phyloP scores from a whole-genome alignment of 2,113 vertebrate genomes.

The Ascaphus truei region DNA sequence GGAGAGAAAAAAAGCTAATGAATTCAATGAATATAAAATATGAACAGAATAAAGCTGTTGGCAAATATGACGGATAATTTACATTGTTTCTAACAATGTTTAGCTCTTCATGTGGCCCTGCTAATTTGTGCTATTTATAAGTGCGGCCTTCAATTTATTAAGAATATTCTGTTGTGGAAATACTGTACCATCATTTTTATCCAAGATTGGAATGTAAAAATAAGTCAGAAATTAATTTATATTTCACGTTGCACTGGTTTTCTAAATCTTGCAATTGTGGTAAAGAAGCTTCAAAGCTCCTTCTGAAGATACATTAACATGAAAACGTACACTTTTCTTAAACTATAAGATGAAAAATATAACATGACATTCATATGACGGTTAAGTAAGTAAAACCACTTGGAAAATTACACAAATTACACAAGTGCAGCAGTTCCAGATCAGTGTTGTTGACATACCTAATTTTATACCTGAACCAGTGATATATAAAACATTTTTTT shows the following conservation, averaged over 20 bases:
- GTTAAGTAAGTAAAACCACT: no score
- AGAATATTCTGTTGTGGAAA: neutral
- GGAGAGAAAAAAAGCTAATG: neutral
- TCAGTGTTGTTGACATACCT: no score
- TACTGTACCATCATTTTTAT: neutral
- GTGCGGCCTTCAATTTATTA: neutral
- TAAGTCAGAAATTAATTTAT: neutral
- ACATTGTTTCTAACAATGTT: constrained; percentile 5
- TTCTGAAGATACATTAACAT: constrained; percentile 4
- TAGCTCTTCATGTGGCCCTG: neutral
- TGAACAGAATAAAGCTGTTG: neutral
- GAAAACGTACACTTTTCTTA: neutral
- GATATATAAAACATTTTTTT: no score
- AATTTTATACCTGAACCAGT: no score
- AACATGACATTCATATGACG: neutral
- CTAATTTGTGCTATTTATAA: neutral
- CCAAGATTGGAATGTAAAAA: neutral
- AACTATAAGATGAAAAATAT: neutral
- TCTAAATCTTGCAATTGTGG: neutral
- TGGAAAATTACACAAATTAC: no score
- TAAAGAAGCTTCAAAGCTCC: neutral
- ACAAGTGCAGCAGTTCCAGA: no score
- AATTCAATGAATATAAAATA: constrained; percentile 25
- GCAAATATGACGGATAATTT: neutral
- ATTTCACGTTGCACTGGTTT: neutral